Conservation (phyloP, 2,888 invertebrate species). For the Caenorhabditis uteleia region DNA sequence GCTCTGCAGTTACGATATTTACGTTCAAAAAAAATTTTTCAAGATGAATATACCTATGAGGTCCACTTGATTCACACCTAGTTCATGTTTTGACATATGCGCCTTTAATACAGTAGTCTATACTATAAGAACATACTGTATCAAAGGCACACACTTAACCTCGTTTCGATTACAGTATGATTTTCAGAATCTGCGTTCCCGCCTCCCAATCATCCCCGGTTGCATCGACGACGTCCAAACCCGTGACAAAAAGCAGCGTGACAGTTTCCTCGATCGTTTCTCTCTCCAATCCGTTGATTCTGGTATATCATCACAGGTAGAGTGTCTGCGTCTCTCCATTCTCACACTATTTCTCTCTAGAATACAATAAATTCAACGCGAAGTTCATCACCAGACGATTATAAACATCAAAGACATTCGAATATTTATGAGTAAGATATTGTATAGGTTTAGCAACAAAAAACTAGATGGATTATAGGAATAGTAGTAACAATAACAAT, state of each 20-base stretch:
- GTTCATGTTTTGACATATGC: too few relatives aligned
- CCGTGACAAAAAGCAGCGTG: conserved; percentile 34
- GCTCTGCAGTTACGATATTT: too few relatives aligned
- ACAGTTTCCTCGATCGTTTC: conserved; percentile 35
- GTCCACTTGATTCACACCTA: too few relatives aligned
- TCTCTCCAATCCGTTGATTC: conserved; percentile 48
- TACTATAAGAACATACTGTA: too few relatives aligned
- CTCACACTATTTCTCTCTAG: conserved; percentile 1
- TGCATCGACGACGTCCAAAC: conserved; percentile 44
- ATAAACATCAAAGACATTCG: conserved; percentile 18
- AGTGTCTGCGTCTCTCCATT: background rate
- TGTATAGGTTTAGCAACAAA: background rate
- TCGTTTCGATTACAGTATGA: background rate
- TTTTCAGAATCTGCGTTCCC: conserved; percentile 41
- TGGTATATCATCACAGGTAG: conserved; percentile 28
- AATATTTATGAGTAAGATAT: conserved; percentile 28
- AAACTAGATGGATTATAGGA: conserved; percentile 11
- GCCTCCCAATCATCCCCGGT: conserved; percentile 46
- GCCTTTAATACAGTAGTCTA: too few relatives aligned
- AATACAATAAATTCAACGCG: conserved; percentile 33
- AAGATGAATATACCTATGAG: too few relatives aligned
- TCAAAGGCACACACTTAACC: background rate
- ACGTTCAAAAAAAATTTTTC: too few relatives aligned
- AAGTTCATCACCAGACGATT: conserved; percentile 34
- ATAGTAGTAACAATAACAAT: conserved; percentile 4